Evolutionary conservation across 2,113 vertebrate genomes (phyloP).

Genomic region (Manacus vitellinus): DNA sequence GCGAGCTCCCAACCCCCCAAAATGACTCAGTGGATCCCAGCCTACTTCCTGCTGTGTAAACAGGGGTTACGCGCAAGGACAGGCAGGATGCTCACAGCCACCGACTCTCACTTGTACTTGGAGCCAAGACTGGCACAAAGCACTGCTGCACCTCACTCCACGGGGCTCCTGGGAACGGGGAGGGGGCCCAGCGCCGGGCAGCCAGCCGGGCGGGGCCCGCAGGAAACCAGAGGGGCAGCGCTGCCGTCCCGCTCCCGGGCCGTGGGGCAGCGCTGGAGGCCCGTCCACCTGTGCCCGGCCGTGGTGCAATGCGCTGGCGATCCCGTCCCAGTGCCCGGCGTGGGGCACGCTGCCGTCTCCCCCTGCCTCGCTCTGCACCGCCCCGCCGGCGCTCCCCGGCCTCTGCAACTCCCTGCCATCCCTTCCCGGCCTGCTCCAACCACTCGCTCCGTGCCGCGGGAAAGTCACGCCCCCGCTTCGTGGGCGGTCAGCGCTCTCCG

Average conservation of each 20-base stretch:
- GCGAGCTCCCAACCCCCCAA: neutral
- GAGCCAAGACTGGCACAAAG: neutral
- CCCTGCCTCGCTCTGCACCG: too few relatives aligned
- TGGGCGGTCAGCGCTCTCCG: too few relatives aligned
- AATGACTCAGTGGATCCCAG: neutral
- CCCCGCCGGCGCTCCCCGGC: accelerated
- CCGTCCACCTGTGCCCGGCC: neutral
- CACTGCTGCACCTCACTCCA: accelerated
- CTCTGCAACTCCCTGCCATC: too few relatives aligned
- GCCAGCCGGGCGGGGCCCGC: neutral
- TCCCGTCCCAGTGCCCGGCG: too few relatives aligned
- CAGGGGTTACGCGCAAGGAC: neutral
- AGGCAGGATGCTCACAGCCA: neutral
- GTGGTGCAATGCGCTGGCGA: too few relatives aligned
- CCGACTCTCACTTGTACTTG: accelerated
- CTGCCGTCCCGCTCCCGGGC: neutral
- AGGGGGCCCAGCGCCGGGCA: neutral
- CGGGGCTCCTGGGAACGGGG: neutral
- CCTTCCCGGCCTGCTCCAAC: neutral
- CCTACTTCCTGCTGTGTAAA: neutral
- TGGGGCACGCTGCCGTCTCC: too few relatives aligned
- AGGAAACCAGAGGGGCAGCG: accelerated
- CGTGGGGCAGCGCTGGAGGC: neutral
- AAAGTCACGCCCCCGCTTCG: too few relatives aligned
- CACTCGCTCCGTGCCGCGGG: neutral